phyloP scores from a whole-genome alignment of 2,113 vertebrate genomes.

The Nycticryphes semicollaris region DNA sequence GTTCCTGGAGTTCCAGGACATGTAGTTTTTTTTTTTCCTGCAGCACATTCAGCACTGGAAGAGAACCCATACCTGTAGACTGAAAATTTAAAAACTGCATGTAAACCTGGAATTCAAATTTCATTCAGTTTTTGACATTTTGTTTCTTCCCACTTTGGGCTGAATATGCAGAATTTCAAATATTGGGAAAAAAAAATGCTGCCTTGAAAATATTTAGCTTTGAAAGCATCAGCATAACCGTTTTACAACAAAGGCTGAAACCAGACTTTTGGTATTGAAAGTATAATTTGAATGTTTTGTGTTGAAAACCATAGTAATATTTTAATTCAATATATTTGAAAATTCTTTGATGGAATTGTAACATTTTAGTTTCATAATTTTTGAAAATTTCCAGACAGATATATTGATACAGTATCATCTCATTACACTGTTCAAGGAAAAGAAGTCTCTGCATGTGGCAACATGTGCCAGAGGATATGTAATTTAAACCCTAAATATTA shows the following conservation, averaged over 20 bases:
- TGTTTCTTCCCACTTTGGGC: neutral
- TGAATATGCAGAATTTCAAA: neutral
- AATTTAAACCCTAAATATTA: slow-evolving; percentile 20
- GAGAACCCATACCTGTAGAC: neutral
- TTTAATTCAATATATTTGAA: neutral
- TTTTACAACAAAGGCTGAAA: neutral
- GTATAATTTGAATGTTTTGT: neutral
- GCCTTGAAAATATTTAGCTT: neutral
- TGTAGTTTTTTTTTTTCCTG: neutral
- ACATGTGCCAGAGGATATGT: neutral
- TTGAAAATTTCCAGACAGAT: neutral
- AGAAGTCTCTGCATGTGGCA: slow-evolving; percentile 5
- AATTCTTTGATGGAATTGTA: neutral
- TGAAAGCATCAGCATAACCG: neutral
- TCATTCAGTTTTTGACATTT: neutral
- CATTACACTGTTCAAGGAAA: neutral
- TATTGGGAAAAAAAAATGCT: neutral
- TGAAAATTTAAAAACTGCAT: neutral
- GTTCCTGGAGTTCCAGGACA: neutral
- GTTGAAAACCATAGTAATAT: neutral
- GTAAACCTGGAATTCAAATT: neutral
- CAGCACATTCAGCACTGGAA: neutral
- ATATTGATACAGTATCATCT: neutral
- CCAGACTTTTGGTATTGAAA: neutral
- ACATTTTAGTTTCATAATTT: neutral